These are phyloP conservation scores for Lordiphosa stackelbergi DNA, from an alignment of 1,140 invertebrate genomes.

Conservation along the genomic window DNA sequence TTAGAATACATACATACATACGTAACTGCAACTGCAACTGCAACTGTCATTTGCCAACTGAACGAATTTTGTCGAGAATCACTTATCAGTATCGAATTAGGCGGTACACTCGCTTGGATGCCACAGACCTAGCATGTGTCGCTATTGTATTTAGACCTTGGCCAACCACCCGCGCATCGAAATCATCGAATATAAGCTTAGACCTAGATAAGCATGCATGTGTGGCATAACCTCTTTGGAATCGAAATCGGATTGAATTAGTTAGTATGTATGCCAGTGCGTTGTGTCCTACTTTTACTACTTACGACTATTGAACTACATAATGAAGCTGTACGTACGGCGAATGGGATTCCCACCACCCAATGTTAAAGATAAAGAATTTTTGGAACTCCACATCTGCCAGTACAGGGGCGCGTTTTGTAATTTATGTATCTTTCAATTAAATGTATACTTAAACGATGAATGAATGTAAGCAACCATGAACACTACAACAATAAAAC, in stretches of 20 bases:
- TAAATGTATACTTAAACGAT: not conserved
- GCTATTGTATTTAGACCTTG: constrained; percentile 12
- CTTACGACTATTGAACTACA: constrained; percentile 11
- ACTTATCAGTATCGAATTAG: constrained; percentile 11
- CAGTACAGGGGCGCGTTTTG: constrained; percentile 6
- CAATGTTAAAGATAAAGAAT: constrained; percentile 11
- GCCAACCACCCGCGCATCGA: constrained; percentile 8
- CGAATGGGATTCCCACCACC: constrained; percentile 16
- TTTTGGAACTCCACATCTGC: constrained; percentile 15
- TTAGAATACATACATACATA: constrained; percentile 7
- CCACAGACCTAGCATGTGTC: not conserved
- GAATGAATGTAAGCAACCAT: constrained; percentile 15
- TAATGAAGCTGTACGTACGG: constrained; percentile 10
- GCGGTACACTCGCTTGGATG: not conserved
- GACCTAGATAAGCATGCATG: constrained; percentile 6
- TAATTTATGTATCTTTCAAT: constrained; percentile 20
- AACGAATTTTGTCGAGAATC: constrained; percentile 12
- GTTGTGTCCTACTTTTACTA: constrained; percentile 13
- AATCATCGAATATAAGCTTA: constrained; percentile 14
- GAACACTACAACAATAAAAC: constrained; percentile 23
- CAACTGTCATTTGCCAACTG: constrained; percentile 4
- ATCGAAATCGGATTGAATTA: constrained; percentile 7
- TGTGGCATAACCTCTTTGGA: constrained; percentile 8
- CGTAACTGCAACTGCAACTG: constrained; percentile 10
- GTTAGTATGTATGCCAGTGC: constrained; percentile 6